Evolutionary conservation across 2,888 invertebrate genomes (phyloP).

Genomic region (Panopea generosa): DNA sequence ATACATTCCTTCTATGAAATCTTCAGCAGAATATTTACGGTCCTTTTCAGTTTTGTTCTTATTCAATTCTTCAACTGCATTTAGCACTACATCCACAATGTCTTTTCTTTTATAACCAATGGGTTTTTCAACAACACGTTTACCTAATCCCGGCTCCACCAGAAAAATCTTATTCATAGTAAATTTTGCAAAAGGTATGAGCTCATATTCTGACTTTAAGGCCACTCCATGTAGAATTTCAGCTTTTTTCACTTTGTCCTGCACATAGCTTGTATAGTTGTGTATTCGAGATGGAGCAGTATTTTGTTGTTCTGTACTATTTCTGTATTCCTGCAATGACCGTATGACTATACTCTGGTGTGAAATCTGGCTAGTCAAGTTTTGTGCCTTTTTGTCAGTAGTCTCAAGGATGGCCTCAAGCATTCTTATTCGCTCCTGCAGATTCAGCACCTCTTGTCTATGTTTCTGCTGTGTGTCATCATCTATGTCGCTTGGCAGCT

Average conservation of each 20-base stretch:
- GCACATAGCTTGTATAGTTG: constrained; percentile 85
- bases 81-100: constrained; percentile 89
- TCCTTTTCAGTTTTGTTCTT: constrained; percentile 66
- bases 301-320: constrained; percentile 40
- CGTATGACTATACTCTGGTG: constrained; percentile 58
- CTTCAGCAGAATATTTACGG: constrained; percentile 88
- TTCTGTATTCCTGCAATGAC: constrained; percentile 61
- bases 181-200: constrained; percentile 92
- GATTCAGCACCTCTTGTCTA: constrained; percentile 65
- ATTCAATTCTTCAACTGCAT: constrained; percentile 88
- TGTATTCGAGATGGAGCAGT: constrained; percentile 17
- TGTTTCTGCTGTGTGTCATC: constrained; percentile 61
- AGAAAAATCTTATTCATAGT: constrained; percentile 89
- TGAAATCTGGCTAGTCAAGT: constrained; percentile 54
- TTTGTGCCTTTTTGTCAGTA: constrained; percentile 54
- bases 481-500: constrained; percentile 54
- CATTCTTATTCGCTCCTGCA: constrained; percentile 67
- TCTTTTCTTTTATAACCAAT: constrained; percentile 91
- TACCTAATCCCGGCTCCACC: constrained; percentile 91
- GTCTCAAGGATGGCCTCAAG: constrained; percentile 61
- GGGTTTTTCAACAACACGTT: constrained; percentile 92
- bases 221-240: constrained; percentile 90
- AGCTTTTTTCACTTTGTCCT: constrained; percentile 89
- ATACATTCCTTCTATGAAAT: constrained; percentile 91
- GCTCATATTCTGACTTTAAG: constrained; percentile 91